Evolutionary conservation across 2,797 vertebrate genomes (phyloP).

Genomic region (Synanceia verrucosa): DNA sequence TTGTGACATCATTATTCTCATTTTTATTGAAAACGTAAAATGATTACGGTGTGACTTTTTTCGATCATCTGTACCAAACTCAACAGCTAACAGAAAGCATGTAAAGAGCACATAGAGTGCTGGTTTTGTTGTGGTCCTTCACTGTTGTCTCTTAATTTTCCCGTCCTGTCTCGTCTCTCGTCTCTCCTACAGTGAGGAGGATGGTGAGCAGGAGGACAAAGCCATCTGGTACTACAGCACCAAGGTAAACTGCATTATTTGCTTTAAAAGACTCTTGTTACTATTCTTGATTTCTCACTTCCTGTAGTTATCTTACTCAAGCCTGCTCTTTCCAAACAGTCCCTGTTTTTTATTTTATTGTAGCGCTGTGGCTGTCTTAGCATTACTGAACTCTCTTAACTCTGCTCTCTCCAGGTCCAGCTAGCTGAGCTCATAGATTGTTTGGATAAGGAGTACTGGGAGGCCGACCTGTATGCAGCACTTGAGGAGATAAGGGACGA

Average conservation of each 20-base stretch:
- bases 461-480: conserved; percentile 89
- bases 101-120: background rate
- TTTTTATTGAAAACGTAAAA: no score
- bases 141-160: conserved; percentile 2
- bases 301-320: background rate
- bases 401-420: conserved; percentile 78
- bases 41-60: no score
- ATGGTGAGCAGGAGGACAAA: conserved; percentile 94
- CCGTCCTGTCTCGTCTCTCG: background rate
- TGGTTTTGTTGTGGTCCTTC: background rate
- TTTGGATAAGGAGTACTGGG: conserved; percentile 93
- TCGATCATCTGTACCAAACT: no score
- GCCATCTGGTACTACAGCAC: conserved; percentile 98
- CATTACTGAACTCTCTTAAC: background rate
- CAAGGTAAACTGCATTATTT: conserved; percentile 73
- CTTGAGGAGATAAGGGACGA: conserved; percentile 94
- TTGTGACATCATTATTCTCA: no score
- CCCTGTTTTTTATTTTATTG: background rate
- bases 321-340: background rate
- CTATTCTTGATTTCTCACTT: background rate
- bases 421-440: conserved; percentile 91
- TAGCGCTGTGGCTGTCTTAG: background rate
- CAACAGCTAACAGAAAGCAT: background rate
- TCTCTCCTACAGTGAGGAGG: conserved; percentile 88
- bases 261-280: background rate